Evolutionary conservation across 1,140 invertebrate genomes (phyloP).

Genomic region (Pseudomyrmex flavicornis): DNA sequence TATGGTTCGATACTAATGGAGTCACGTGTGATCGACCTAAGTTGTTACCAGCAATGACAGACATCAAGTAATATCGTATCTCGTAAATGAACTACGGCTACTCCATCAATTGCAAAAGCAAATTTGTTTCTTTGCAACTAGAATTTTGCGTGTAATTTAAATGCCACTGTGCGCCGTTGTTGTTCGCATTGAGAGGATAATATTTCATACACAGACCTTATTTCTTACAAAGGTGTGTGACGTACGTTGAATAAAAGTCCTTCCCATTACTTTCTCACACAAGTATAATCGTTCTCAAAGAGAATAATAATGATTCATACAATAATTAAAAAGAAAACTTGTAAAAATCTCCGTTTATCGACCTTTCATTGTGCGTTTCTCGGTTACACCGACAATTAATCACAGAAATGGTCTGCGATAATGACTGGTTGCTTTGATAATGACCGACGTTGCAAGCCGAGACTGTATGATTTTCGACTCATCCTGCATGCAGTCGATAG

Average conservation of each 20-base stretch:
- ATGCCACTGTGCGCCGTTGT: not conserved
- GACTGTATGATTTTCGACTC: not conserved
- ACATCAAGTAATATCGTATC: not conserved
- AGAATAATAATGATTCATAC: constrained; percentile 2
- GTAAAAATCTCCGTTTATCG: constrained; percentile 22
- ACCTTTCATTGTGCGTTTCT: constrained; percentile 24
- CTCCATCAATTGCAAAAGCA: not conserved
- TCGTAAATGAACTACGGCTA: not conserved
- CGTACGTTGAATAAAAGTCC: constrained; percentile 1
- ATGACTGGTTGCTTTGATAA: constrained; percentile 34
- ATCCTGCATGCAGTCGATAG: constrained; percentile 39
- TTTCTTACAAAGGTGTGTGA: constrained; percentile 2
- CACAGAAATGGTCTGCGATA: constrained; percentile 11
- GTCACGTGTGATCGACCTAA: no score
- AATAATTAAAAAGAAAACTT: not conserved
- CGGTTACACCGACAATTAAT: constrained; percentile 33
- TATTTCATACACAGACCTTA: not conserved
- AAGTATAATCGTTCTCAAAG: constrained; percentile 1
- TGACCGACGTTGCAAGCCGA: constrained; percentile 14
- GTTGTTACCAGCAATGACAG: not conserved
- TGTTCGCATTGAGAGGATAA: not conserved
- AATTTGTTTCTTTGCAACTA: not conserved
- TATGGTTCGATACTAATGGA: no score
- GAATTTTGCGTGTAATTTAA: not conserved
- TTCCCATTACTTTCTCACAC: not conserved